A percentile compares a stretch with the other conserved stretches of the same genome.
Conservation (phyloP, 2,888 invertebrate species). For the Perdita meconis region DNA sequence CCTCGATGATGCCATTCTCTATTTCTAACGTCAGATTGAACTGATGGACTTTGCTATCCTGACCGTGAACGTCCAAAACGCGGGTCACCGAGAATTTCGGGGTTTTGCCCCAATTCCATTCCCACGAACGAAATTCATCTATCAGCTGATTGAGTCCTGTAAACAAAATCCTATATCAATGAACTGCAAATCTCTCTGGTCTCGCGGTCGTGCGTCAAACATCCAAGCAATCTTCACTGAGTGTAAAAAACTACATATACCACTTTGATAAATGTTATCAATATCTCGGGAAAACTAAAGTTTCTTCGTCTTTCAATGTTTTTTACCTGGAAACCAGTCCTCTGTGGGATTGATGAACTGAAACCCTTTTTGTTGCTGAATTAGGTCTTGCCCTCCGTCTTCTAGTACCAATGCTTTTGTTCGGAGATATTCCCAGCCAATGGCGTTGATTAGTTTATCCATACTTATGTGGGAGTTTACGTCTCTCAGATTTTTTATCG, state of each 20-base stretch:
- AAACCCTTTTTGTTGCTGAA: constrained; percentile 92
- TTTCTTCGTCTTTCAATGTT: neutral
- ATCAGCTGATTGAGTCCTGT: constrained; percentile 89
- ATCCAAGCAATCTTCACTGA: no score
- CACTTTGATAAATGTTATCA: neutral
- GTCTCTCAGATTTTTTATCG: constrained; percentile 93
- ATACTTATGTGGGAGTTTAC: constrained; percentile 89
- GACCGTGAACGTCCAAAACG: constrained; percentile 86
- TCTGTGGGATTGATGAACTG: constrained; percentile 94
- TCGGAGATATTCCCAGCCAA: constrained; percentile 93
- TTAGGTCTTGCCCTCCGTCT: constrained; percentile 90
- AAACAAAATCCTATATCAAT: constrained; percentile 44
- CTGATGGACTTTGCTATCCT: constrained; percentile 82
- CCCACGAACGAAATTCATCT: constrained; percentile 91
- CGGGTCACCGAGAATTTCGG: constrained; percentile 92
- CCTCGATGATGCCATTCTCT: constrained; percentile 88
- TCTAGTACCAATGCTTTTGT: constrained; percentile 88
- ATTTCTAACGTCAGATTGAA: constrained; percentile 88
- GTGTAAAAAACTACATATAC: no score
- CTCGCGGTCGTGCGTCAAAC: no score
- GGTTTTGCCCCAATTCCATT: constrained; percentile 95
- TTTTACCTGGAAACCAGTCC: constrained; percentile 92
- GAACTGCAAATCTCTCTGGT: no score
- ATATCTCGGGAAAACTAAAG: neutral
- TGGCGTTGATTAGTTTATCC: constrained; percentile 90